These are phyloP conservation scores for Apotomis betuletana DNA, from an alignment of 2,888 invertebrate genomes.

Conservation along the genomic window DNA sequence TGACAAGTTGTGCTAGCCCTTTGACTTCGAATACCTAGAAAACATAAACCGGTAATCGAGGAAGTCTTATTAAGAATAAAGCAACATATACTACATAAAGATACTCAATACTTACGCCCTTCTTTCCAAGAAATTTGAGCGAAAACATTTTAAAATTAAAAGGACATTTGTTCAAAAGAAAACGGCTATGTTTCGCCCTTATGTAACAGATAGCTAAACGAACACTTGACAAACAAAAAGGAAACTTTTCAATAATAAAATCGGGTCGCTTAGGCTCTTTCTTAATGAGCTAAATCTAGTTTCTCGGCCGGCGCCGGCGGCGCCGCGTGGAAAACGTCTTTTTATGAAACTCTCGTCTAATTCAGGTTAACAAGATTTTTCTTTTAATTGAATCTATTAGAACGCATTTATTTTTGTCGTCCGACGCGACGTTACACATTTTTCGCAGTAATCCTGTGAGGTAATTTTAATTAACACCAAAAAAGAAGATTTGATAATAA, in stretches of 20 bases:
- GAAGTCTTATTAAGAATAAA: no score
- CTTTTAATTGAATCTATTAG: background rate
- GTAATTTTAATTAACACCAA: no score
- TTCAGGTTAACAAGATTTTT: conserved; percentile 26
- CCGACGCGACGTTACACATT: no score
- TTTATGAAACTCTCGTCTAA: conserved; percentile 8
- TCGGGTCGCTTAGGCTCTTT: background rate
- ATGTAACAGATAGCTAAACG: background rate
- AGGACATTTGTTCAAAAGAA: background rate
- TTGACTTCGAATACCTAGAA: no score
- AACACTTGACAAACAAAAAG: background rate
- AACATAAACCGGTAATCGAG: no score
- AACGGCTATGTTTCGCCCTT: no score
- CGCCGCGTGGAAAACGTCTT: background rate
- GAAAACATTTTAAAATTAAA: background rate
- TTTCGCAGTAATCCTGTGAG: no score
- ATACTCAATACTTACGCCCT: no score
- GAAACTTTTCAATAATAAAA: background rate
- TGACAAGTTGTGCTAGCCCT: no score
- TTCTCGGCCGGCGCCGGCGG: conserved; percentile 33
- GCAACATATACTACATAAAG: no score
- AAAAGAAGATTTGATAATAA: no score
- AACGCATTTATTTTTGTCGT: no score
- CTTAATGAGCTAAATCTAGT: background rate
- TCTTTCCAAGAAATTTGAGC: background rate